phyloP scores from a whole-genome alignment of 2,888 invertebrate genomes.

The Hydrotaea cyrtoneurina region DNA sequence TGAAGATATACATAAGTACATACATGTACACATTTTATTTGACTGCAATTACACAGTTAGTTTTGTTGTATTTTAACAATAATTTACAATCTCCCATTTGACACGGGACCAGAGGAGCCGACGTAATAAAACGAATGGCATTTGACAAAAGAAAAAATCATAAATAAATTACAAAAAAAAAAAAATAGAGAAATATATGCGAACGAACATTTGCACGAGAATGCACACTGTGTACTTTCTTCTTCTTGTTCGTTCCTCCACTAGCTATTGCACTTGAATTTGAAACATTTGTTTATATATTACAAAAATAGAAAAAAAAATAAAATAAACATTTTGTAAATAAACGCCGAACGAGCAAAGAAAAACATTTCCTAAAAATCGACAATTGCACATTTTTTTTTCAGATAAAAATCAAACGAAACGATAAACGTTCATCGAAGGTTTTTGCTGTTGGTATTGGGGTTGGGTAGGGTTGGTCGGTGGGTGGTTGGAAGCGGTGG shows the following conservation, averaged over 20 bases:
- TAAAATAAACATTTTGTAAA: conserved; percentile 52
- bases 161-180: conserved; percentile 41
- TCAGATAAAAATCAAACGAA: not conserved
- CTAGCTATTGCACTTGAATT: conserved; percentile 50
- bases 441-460: conserved; percentile 29
- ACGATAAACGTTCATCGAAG: conserved; percentile 32
- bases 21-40: conserved; percentile 63
- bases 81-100: conserved; percentile 20
- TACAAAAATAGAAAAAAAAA: conserved; percentile 58
- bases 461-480: not conserved
- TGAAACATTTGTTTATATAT: conserved; percentile 45
- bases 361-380: conserved; percentile 34
- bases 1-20: conserved; percentile 8
- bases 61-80: conserved; percentile 53
- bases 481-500: conserved; percentile 21
- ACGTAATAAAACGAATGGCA: conserved; percentile 25
- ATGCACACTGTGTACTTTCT: conserved; percentile 25
- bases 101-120: not conserved
- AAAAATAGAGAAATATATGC: too few species aligned
- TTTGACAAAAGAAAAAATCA: conserved; percentile 32
- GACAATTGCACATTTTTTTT: conserved; percentile 45
- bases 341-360: conserved; percentile 19
- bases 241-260: conserved; percentile 8
- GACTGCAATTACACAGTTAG: conserved; percentile 56
- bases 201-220: conserved; percentile 31